Base-by-base conservation (phyloP, 2,797 vertebrate genomes). In the Urosaurus nigricauda region DNA sequence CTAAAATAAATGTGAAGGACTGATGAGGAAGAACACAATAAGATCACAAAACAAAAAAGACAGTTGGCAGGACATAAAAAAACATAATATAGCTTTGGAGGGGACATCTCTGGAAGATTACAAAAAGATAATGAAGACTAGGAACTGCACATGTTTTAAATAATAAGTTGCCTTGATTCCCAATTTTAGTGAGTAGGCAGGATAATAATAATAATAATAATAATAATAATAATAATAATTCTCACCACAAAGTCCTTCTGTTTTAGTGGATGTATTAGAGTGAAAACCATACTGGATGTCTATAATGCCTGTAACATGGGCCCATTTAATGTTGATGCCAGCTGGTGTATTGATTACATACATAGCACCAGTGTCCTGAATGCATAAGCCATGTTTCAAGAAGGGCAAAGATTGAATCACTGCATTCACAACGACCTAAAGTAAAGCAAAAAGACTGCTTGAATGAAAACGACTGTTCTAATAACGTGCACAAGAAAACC, bases 291-390 rank as follows among this genome's bases (percentile, higher is more conserved):
- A 99, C 92, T 99, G 98, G 93, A 99, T 96, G 43, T 99, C 98
- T 95, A 99, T 97, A 94, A 99, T 98, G 82, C 99, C 99, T 2
- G 99, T 99, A 94, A 99, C 95, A 88, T 99, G 99, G 96, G 99
- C 98, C 99, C 99, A 99, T 93, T 98, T 99, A 93, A 99, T 98
- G 93, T 95, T 98, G 78, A 99, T 96, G 21, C 98, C 98, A 43
- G 98, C 97, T 68, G 99, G 98, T 37, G 99, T 99, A 60, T 97
- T 97, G 92, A 99, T 95, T 51, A 98, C 95, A 73, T 99, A 99
- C 98, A 99, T 99, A 84, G 98, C 98, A 79, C 99, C 99, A 26
- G 99, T 99, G 93, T 99, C 99, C 91, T 99, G 98, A 94, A 99
- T 96, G 70, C 96, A 97, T 87, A 99, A 95, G 19, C 97, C 97